These are phyloP conservation scores for Coracopsis vasa DNA, from an alignment of 2,113 vertebrate species.

Conservation along the genomic window DNA sequence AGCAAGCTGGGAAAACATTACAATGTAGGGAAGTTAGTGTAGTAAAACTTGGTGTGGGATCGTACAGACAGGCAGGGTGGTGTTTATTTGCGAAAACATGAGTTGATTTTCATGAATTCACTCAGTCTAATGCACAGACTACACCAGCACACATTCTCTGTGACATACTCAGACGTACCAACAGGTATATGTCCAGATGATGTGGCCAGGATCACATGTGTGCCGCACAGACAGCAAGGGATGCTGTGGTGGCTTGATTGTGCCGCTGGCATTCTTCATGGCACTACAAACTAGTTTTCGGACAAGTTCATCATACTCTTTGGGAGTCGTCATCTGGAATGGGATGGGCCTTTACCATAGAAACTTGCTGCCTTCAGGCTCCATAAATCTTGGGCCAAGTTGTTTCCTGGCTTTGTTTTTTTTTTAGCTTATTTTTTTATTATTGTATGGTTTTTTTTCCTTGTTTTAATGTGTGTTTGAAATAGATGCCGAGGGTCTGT, in stretches of 20 bases:
- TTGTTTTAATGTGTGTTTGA: background rate
- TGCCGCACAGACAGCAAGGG: background rate
- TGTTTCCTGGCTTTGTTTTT: background rate
- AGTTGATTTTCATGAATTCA: background rate
- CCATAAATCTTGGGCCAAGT: background rate
- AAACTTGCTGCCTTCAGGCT: background rate
- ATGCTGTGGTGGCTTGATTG: rapidly evolving
- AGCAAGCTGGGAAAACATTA: background rate
- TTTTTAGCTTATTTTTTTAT: background rate
- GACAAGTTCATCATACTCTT: background rate
- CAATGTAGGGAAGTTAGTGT: background rate
- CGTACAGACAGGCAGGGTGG: rapidly evolving
- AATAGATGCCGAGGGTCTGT: background rate
- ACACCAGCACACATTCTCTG: rapidly evolving
- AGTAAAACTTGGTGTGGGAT: background rate
- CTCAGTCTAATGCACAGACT: background rate
- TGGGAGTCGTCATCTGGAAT: background rate
- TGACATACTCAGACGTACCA: background rate
- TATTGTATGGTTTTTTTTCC: background rate
- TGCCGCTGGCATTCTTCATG: background rate
- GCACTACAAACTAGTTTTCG: background rate
- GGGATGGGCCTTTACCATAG: background rate
- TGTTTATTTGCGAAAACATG: background rate
- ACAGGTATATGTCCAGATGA: rapidly evolving
- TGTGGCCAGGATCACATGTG: background rate